These are phyloP conservation scores for Drosophila demipolita DNA, from an alignment of 2,888 invertebrate genomes.

Conservation along the genomic window DNA sequence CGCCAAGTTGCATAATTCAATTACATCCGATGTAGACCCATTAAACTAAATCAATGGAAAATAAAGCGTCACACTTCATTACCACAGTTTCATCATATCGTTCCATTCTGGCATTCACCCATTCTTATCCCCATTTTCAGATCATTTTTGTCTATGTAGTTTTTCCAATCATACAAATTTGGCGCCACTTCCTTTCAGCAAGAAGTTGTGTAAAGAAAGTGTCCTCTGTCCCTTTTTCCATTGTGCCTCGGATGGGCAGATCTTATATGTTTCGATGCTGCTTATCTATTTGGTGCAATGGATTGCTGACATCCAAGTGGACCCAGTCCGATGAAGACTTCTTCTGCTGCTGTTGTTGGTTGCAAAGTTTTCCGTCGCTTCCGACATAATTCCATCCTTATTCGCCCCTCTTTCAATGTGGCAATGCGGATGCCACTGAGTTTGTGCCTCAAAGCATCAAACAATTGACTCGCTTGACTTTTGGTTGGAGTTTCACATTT, in stretches of 20 bases:
- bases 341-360: constrained; percentile 45
- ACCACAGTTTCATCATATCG: constrained; percentile 11
- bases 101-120: background rate
- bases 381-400: constrained; percentile 30
- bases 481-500: constrained; percentile 56
- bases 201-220: constrained; percentile 47
- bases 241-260: constrained; percentile 17
- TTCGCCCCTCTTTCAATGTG: constrained; percentile 6
- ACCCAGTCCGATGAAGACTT: constrained; percentile 54
- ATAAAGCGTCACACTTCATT: constrained; percentile 84
- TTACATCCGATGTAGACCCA: constrained; percentile 84
- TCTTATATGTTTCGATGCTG: constrained; percentile 53
- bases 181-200: constrained; percentile 42
- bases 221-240: constrained; percentile 9
- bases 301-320: constrained; percentile 46
- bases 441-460: constrained; percentile 58
- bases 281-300: constrained; percentile 54
- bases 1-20: constrained; percentile 84
- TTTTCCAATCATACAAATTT: constrained; percentile 51
- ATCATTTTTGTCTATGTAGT: constrained; percentile 28
- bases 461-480: constrained; percentile 67
- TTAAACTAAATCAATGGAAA: constrained; percentile 84
- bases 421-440: constrained; percentile 36
- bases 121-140: constrained; percentile 34
- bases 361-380: constrained; percentile 71